Conservation (phyloP, 2,888 invertebrate genomes). For the Bursaphelenchus okinawaensis region DNA sequence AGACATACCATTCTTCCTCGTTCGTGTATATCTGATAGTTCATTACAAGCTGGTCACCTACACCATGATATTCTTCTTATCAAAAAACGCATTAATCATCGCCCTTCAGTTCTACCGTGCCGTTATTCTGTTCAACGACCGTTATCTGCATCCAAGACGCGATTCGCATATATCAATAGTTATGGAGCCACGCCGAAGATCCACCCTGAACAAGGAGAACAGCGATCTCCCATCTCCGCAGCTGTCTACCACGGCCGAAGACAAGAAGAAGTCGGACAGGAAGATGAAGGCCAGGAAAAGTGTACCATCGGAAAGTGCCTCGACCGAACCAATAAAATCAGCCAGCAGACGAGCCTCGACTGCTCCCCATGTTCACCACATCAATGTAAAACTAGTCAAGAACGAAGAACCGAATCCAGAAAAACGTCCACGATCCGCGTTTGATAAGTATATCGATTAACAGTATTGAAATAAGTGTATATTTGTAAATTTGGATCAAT, state of each 20-base stretch:
- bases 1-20: constrained; percentile 61
- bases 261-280: background rate
- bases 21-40: constrained; percentile 72
- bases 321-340: background rate
- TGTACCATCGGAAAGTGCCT: constrained; percentile 2
- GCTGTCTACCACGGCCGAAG: background rate
- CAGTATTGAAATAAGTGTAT: too few relatives aligned
- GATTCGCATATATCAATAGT: background rate
- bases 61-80: constrained; percentile 92
- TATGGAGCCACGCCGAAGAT: background rate
- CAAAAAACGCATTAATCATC: constrained; percentile 79
- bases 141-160: constrained; percentile 43
- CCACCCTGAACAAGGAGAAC: background rate
- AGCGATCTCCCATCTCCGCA: background rate
- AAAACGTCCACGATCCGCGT: constrained; percentile 9
- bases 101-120: constrained; percentile 63
- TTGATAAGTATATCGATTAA: constrained; percentile 10
- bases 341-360: constrained; percentile 5
- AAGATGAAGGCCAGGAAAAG: background rate
- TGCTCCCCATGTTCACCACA: constrained; percentile 4
- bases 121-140: constrained; percentile 38
- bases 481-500: too few relatives aligned
- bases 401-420: background rate
- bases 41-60: constrained; percentile 83
- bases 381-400: background rate